Evolutionary conservation across 2,797 vertebrate genomes (phyloP).

Genomic region (Ptychobarbus kaznakovi): DNA sequence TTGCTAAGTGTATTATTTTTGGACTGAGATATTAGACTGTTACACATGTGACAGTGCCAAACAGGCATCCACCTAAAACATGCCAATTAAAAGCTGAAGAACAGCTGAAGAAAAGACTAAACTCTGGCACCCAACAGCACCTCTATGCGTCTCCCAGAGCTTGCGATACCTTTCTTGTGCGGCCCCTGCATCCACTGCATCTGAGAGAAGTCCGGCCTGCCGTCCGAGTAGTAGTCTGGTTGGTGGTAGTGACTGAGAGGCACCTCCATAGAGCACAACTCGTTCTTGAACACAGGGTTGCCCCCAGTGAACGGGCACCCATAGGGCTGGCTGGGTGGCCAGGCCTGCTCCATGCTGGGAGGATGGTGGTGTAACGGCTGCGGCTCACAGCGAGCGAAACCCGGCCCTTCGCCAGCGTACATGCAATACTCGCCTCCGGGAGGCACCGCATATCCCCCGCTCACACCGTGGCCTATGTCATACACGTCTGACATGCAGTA

Average conservation of each 20-base stretch:
- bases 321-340: constrained; percentile 87
- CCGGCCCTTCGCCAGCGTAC: constrained; percentile 84
- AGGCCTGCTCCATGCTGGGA: constrained; percentile 92
- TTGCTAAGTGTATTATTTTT: not conserved
- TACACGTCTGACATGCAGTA: constrained; percentile 90
- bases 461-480: constrained; percentile 82
- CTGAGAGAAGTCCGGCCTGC: constrained; percentile 88
- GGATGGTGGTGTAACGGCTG: constrained; percentile 86
- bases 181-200: constrained; percentile 88
- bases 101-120: not conserved
- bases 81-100: not conserved
- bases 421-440: constrained; percentile 85
- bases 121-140: not conserved
- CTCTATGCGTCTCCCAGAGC: not conserved
- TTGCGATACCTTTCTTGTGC: constrained; percentile 91
- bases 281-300: constrained; percentile 83
- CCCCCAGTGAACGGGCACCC: constrained; percentile 85
- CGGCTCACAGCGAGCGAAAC: constrained; percentile 82
- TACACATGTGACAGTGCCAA: not conserved
- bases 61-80: not conserved
- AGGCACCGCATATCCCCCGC: constrained; percentile 82
- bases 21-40: not conserved
- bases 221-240: constrained; percentile 88
- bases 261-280: constrained; percentile 89
- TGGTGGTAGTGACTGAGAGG: constrained; percentile 89